Evolutionary conservation across 2,888 invertebrate species (phyloP), one percentile per base, ranked within the genome.

Genomic region (Eupithecia insigniata): DNA sequence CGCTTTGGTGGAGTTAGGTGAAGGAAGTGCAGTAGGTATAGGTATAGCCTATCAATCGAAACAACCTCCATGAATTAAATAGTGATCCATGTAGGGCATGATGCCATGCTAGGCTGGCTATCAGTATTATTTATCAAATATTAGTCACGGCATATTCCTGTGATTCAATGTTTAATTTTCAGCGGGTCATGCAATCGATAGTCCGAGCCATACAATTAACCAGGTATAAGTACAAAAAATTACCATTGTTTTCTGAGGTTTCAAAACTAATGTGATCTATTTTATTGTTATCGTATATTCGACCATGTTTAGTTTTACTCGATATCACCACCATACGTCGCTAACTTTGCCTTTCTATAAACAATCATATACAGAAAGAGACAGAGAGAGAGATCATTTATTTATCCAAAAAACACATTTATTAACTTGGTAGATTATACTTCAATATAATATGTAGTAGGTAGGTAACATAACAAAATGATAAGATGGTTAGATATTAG

Each of bases 31-130:
- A 68, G 60, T n/a, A n/a, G n/a, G n/a, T 68, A 55, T 55, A 51
- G 46, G 18, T 18, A 43, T 39, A 43, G 65, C 58, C 32, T 69
- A 71, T 71, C 64, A 76, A 70, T 69, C 43, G 71, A 66, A 70
- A 69, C 58, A 71, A 69, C 66, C 71, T 61, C 70, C 68, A 67
- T 76, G 69, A 62, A 75, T 74, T 55, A 76, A 69, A 71, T 69
- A 74, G 65, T 62, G 58, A 72, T 70, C 65, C 74, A 70, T 74
- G 67, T 70, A 66, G 28, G 66, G 73, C 58, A 70, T 66, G 67
- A 66, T 73, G 70, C 73, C 77, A 77, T 66, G 73, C 66, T 72
- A 72, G 43, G 51, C 69, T n/a, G 4, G 51, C 65, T 72, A 70
- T 73, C 69, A 66, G 36, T 14, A 70, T 71, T 72, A 74, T 75